Base-by-base conservation (phyloP, 2,113 vertebrate genomes). In the Oreochromis niloticus region DNA sequence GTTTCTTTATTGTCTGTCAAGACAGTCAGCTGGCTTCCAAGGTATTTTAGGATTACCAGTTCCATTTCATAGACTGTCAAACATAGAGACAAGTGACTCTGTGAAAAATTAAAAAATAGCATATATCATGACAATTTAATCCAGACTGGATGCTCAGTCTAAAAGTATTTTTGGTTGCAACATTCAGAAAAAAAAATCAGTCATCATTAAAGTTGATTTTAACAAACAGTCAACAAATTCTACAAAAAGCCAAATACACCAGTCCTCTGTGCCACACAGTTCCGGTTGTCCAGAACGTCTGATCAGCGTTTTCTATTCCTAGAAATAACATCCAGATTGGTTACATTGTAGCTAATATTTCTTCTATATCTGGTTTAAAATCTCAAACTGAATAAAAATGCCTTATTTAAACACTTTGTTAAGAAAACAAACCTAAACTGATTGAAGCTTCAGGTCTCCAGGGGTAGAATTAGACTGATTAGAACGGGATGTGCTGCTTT, bases 311-410 rank as follows among this genome's bases (percentile, higher is more conserved):
- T 27, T 75, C 14, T 30, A 19, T 48, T 48, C 68, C 68, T 46
- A 48, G 41, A 48, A 75, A 48, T 30, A 30, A 48, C 16, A 27
- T 46, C 6, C 22, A 75, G 6, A 75, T 4, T 75, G 0, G 16
- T 48, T 75, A 0, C 0, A 12, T 19, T 17, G 71, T 12, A 0
- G 43, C 16, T 75, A 19, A 75, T 3, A 75, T 30, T 75, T 48
- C 43, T 75, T 75, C 27, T 27, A 46, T 10, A 73, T 46, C 24
- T 46, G 22, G 8, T 27, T 73, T 9, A 73, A 73, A 73, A 75
- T 6, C 43, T 50, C 43, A 50, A 30, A 48, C 24, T 30, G 71
- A 32, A 50, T 32, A 50, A 32, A 48, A 50, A 75, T 4, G 14
- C 6, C 24, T 75, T 17, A 17, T 48, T 30, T 10, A 30, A 48